Percentiles rank a stretch among this genome's conserved stretches.
Conservation (phyloP, 2,888 invertebrate genomes). For the Coelinius sp. region DNA sequence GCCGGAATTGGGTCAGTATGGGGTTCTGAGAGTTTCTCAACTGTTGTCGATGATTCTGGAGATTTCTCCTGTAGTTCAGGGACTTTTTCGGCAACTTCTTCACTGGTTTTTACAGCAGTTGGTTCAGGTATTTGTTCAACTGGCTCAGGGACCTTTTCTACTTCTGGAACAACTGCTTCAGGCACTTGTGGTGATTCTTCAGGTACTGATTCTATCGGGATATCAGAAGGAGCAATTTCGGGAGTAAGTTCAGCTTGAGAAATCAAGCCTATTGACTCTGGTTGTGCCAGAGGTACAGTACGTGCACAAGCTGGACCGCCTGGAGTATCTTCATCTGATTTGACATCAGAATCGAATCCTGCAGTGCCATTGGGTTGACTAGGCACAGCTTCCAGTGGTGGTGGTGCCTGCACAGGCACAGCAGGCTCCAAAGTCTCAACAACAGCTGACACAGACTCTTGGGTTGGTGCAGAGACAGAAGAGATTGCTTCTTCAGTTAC, state of each 20-base stretch:
- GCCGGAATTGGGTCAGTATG: neutral
- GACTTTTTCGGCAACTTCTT: too few relatives aligned
- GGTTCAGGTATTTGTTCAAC: neutral
- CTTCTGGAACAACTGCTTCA: neutral
- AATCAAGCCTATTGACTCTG: neutral
- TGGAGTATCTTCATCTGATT: slow-evolving; percentile 35
- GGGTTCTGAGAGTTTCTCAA: neutral
- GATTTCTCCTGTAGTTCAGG: neutral
- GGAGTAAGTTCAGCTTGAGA: slow-evolving; percentile 36
- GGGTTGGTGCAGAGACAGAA: slow-evolving; percentile 57
- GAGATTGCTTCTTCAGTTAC: slow-evolving; percentile 59
- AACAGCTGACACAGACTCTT: slow-evolving; percentile 56
- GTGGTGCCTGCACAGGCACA: slow-evolving; percentile 28
- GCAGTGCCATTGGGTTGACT: slow-evolving; percentile 36
- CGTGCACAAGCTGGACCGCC: neutral
- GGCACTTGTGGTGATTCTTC: slow-evolving; percentile 36
- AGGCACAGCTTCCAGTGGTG: neutral
- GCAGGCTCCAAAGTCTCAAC: slow-evolving; percentile 48
- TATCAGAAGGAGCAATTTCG: slow-evolving; percentile 14
- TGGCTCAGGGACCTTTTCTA: neutral
- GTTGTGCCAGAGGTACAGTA: neutral
- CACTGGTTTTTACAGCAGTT: too few relatives aligned
- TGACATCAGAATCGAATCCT: slow-evolving; percentile 29
- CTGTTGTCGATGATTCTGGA: neutral
- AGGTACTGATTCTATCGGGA: slow-evolving; percentile 40